These are phyloP conservation scores for Drosophila parabipectinata DNA, from an alignment of 1,140 invertebrate genomes.

Conservation along the genomic window DNA sequence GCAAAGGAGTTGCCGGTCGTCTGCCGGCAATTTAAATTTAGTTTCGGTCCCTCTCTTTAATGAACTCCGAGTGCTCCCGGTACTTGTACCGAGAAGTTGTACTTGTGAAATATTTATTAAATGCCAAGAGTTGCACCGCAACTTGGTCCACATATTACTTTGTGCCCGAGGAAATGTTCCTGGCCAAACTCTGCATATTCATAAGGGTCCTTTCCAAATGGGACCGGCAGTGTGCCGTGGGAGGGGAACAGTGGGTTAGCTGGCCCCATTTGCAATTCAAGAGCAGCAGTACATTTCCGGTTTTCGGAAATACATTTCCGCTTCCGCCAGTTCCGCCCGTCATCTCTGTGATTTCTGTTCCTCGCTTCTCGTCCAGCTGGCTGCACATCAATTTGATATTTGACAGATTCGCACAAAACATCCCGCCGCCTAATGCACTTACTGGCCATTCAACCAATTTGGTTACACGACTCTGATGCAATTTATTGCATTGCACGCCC, in stretches of 20 bases:
- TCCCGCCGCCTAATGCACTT: conserved; percentile 63
- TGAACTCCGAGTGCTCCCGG: conserved; percentile 46
- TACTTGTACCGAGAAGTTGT: conserved; percentile 13
- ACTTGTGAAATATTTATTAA: conserved; percentile 63
- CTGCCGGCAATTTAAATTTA: conserved; percentile 39
- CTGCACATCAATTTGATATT: conserved; percentile 68
- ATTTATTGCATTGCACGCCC: conserved; percentile 65
- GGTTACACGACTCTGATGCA: conserved; percentile 72
- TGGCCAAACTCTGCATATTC: conserved; percentile 11
- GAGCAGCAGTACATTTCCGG: conserved; percentile 69
- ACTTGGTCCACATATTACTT: conserved; percentile 21
- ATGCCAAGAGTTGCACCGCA: conserved; percentile 47
- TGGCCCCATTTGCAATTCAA: conserved; percentile 68
- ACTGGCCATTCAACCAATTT: conserved; percentile 77
- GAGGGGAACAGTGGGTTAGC: neutral
- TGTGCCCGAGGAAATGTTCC: neutral
- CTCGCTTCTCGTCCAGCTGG: conserved; percentile 8
- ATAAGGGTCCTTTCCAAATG: neutral
- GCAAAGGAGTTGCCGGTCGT: conserved; percentile 15
- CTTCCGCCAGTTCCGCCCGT: conserved; percentile 46
- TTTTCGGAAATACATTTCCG: conserved; percentile 79
- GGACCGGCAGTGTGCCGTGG: neutral
- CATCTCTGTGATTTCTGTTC: conserved; percentile 17
- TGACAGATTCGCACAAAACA: conserved; percentile 53
- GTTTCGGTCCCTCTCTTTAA: conserved; percentile 54